phyloP scores from a whole-genome alignment of 2,888 invertebrate genomes.

The Torymus tubicola region DNA sequence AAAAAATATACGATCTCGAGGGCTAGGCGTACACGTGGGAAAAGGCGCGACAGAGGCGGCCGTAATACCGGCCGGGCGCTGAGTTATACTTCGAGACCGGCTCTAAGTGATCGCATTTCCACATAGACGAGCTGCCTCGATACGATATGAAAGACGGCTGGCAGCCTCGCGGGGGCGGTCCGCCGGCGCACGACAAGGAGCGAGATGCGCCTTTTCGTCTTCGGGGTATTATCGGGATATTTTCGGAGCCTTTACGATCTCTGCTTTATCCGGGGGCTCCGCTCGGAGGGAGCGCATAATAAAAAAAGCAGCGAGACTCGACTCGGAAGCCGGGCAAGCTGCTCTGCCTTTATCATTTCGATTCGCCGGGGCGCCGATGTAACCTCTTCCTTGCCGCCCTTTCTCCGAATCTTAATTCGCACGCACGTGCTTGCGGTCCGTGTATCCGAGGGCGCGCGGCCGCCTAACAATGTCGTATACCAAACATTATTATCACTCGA shows the following conservation, averaged over 20 bases:
- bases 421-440: background rate
- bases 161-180: slow-evolving; percentile 52
- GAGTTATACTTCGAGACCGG: slow-evolving; percentile 74
- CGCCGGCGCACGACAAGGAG: slow-evolving; percentile 5
- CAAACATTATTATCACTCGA: slow-evolving; percentile 44
- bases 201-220: slow-evolving; percentile 17
- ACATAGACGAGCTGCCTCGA: slow-evolving; percentile 74
- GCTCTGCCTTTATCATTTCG: slow-evolving; percentile 43
- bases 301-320: slow-evolving; percentile 38
- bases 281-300: slow-evolving; percentile 48
- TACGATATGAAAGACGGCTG: slow-evolving; percentile 71
- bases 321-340: background rate
- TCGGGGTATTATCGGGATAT: slow-evolving; percentile 66
- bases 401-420: slow-evolving; percentile 46
- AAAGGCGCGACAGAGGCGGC: slow-evolving; percentile 58
- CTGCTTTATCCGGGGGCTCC: slow-evolving; percentile 46
- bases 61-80: slow-evolving; percentile 52
- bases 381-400: background rate
- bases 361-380: slow-evolving; percentile 28
- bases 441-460: background rate
- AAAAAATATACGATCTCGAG: slow-evolving; percentile 72
- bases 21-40: slow-evolving; percentile 62
- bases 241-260: slow-evolving; percentile 66
- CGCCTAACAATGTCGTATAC: slow-evolving; percentile 31
- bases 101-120: slow-evolving; percentile 76